Evolutionary conservation across 2,113 vertebrate genomes (phyloP), one percentile per base, ranked within the genome.

Genomic region (Sinocyclocheilus maitianheensis): DNA sequence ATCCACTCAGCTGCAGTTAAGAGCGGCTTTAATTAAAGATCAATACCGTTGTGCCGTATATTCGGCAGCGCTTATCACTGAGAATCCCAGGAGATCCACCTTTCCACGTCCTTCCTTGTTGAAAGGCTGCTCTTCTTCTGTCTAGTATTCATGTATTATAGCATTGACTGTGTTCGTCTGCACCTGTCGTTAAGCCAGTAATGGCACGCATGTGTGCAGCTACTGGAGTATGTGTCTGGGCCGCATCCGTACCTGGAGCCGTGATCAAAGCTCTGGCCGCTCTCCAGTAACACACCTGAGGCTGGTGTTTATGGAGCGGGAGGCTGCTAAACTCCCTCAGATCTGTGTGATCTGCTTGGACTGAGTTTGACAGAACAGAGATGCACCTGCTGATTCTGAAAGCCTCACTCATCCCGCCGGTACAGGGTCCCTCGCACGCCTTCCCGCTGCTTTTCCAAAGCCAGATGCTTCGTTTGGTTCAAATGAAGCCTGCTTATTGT

Each of bases 1-100:
- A 87, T 91, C 89, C 86, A 90, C 91, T 92, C 90, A 91, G 92
- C 94, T 43, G 43, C 43, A 43, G 43, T 43, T 43, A 43, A 43
- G 43, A 43, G 43, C 93, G 93, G 93, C 94, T 95, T 95, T 95
- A 95, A 95, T 95, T 95, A 95, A 95, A 95, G 94, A 95, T 95
- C 95, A 94, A 95, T 95, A 94, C 85, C 84, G 90, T 94, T 93
- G 93, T 93, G 92, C 92, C 89, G 89, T 95, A 94, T 95, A 93
- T 95, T 94, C 92, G 85, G 63, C 40, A 40, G 40, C 0, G 2
- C 40, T 40, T 40, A 40, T 40, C 40, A 6, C 40, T 40, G 43
- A 24, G 83, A 79, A 37, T 65, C 12, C 5, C 40, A 43, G 11
- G 40, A 48, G 40, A 46, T 85, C 62, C 18, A 30, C 40, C 60